These are phyloP conservation scores for Brachyhypopomus gauderio DNA, from an alignment of 2,113 vertebrate species.

Conservation along the genomic window DNA sequence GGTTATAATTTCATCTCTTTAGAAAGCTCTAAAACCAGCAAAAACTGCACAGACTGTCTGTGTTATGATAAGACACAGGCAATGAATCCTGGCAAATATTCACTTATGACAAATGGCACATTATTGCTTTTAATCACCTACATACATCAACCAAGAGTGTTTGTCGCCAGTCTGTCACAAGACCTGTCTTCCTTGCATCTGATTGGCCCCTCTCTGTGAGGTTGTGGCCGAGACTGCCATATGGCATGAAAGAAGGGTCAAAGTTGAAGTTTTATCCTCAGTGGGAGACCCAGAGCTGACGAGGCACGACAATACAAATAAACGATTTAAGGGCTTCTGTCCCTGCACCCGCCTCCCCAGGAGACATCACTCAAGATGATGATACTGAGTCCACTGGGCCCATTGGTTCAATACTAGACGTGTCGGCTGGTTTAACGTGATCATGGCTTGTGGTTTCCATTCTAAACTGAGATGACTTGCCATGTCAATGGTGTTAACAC, in stretches of 20 bases:
- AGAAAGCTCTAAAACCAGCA: neutral
- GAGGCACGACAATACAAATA: conserved; percentile 70
- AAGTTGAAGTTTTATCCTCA: conserved; percentile 54
- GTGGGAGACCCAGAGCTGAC: conserved; percentile 60
- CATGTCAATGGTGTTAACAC: neutral
- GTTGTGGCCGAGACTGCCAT: conserved; percentile 18
- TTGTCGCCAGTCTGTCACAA: neutral
- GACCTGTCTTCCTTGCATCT: neutral
- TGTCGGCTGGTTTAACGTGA: neutral
- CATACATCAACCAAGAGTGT: neutral
- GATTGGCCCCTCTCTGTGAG: neutral
- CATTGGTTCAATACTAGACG: neutral
- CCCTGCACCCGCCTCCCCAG: conserved; percentile 55
- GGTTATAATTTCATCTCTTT: neutral
- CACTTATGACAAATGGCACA: conserved; percentile 25
- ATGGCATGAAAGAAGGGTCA: conserved; percentile 57
- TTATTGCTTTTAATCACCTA: neutral
- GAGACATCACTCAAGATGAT: neutral
- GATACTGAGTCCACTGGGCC: neutral
- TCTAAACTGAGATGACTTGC: neutral
- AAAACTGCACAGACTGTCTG: neutral
- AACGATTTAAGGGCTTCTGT: conserved; percentile 67
- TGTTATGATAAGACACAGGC: neutral
- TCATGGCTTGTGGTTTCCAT: neutral
- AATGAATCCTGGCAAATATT: neutral